Evolutionary conservation across 2,113 vertebrate species (phyloP), one percentile per base, ranked within the genome.

Genomic region (Apaloderma vittatum): DNA sequence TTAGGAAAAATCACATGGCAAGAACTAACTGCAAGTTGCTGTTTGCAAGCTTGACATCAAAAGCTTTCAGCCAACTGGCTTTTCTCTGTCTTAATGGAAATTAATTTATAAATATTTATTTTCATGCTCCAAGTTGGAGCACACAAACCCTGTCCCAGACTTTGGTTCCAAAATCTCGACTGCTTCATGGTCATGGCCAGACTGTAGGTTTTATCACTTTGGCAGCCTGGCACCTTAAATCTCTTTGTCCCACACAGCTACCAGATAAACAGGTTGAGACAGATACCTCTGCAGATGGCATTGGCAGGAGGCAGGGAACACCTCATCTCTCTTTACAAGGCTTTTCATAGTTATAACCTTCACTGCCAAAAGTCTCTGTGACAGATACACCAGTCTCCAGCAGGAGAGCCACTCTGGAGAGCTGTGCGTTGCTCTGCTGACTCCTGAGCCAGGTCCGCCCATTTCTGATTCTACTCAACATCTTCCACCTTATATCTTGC

Each of bases 31-130:
- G 14, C 17, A 83, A 66, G 24, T 61, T 37, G 20, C 48, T 88
- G 21, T 52, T 88, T 77, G 32, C 32, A 78, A 80, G 54, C 12
- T 55, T 86, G 51, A 20, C 40, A 43, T 85, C 27, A 54, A 93
- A 74, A 82, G 23, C 27, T 76, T 49, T 34, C 54, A 67, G 49
- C 46, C 11, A 70, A 34, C 51, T 59, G 26, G 22, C 22, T 93
- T 37, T 32, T 80, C 49, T 76, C n/a, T 83, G 15, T 48, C 71
- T 14, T 82, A 73, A 55, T 43, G 46, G 46, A 95, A 90, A 88
- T 29, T 19, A 58, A 80, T 70, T 40, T 90, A 40, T 82, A 94
- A 95, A 88, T 90, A 94, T 94, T 97, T 97, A 62, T 73, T 75
- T 91, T 80, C 22, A 49, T 75, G 43, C 70, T 81, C 49, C 55